Conservation (phyloP, 2,797 vertebrate genomes). For the Amphiprion clarkii region DNA sequence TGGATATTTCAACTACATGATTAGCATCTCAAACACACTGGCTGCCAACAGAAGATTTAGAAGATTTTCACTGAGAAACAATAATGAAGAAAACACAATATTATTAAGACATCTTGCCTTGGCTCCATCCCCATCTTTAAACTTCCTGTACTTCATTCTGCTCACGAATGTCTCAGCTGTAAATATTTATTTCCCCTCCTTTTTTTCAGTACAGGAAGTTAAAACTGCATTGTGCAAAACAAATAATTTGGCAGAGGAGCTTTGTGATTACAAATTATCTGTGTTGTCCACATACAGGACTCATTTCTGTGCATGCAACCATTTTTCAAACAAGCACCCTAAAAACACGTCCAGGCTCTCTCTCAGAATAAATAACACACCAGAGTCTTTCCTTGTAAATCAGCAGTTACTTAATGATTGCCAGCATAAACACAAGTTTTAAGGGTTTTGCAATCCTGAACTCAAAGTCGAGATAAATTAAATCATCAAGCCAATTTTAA, state of each 20-base stretch:
- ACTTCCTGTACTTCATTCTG: neutral
- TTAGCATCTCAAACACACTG: neutral
- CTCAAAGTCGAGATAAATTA: too few relatives aligned
- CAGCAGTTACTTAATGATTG: too few relatives aligned
- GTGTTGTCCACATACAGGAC: constrained; percentile 31
- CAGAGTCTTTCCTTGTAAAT: too few relatives aligned
- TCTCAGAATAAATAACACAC: too few relatives aligned
- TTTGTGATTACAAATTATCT: neutral
- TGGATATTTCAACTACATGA: neutral
- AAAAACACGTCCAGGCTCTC: too few relatives aligned
- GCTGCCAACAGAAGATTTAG: neutral
- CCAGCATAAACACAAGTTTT: too few relatives aligned
- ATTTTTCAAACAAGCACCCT: neutral
- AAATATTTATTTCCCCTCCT: neutral
- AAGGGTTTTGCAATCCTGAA: too few relatives aligned
- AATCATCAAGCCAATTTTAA: too few relatives aligned
- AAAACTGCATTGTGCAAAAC: constrained; percentile 1
- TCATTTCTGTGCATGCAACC: constrained; percentile 9
- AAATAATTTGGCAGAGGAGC: neutral
- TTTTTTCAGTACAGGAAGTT: neutral
- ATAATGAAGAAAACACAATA: neutral
- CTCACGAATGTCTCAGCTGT: neutral
- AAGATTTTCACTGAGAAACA: neutral
- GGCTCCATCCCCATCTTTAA: neutral
- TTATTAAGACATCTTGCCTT: neutral